Percentiles rank a stretch among this genome's conserved stretches.
These are phyloP conservation scores for Bucorvus abyssinicus DNA, from an alignment of 2,797 vertebrate genomes.

Conservation along the genomic window DNA sequence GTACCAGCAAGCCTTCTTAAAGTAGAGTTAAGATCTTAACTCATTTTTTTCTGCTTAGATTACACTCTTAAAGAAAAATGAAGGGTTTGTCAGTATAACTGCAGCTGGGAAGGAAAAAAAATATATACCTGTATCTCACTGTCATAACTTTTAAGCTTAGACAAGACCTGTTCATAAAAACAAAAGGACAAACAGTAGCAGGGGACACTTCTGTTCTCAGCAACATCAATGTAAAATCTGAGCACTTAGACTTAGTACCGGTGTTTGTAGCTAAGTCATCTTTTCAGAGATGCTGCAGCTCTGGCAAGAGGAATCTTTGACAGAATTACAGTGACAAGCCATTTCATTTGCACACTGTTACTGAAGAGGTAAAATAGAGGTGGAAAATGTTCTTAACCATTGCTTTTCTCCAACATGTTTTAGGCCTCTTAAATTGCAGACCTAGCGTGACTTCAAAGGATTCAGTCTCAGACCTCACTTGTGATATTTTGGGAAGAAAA, in stretches of 20 bases:
- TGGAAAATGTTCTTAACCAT: neutral
- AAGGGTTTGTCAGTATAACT: neutral
- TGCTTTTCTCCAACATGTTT: neutral
- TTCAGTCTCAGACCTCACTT: neutral
- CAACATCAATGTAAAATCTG: neutral
- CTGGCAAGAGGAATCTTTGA: neutral
- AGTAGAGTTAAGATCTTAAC: neutral
- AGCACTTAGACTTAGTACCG: neutral
- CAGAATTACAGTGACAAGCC: neutral
- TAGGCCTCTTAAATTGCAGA: neutral
- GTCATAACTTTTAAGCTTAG: neutral
- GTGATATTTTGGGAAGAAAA: neutral
- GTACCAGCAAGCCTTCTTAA: neutral
- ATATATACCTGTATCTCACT: neutral
- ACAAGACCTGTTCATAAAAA: neutral
- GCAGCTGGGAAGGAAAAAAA: neutral
- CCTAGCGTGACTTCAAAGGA: neutral
- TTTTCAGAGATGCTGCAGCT: neutral
- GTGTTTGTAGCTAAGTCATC: neutral
- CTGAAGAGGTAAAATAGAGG: neutral
- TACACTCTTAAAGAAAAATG: neutral
- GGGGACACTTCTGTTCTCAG: neutral
- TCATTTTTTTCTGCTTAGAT: neutral
- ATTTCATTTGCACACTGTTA: neutral
- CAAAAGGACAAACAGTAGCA: neutral